These are phyloP conservation scores for Oncorhynchus nerka DNA, from an alignment of 2,113 vertebrate species.

Conservation along the genomic window DNA sequence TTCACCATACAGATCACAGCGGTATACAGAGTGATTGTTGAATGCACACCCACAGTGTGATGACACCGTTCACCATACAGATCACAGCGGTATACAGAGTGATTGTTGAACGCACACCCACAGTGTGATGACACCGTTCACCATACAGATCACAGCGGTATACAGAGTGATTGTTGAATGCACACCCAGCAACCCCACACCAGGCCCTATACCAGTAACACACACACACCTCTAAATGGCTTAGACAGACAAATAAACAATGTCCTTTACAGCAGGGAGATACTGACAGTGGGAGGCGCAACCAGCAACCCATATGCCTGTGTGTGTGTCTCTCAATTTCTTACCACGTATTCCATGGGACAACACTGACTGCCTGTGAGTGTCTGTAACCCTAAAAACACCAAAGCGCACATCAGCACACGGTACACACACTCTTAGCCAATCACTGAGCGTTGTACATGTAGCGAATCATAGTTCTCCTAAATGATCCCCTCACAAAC, in stretches of 20 bases:
- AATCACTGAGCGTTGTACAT: not conserved
- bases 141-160: not conserved
- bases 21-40: not conserved
- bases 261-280: not conserved
- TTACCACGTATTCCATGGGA: constrained; percentile 78
- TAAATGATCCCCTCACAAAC: constrained; percentile 25
- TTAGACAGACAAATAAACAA: not conserved
- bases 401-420: constrained; percentile 70
- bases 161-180: not conserved
- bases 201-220: constrained; percentile 45
- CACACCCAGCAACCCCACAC: constrained; percentile 25
- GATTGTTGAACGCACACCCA: not conserved
- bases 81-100: not conserved
- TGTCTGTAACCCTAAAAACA: constrained; percentile 72
- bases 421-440: constrained; percentile 35
- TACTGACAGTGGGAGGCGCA: not conserved
- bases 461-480: constrained; percentile 39
- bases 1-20: not conserved
- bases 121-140: no score
- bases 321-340: constrained; percentile 46
- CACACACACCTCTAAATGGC: constrained; percentile 16
- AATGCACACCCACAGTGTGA: constrained; percentile 3
- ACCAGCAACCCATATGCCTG: constrained; percentile 30
- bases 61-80: not conserved
- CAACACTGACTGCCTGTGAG: constrained; percentile 60